Conservation (phyloP, 2,113 vertebrate species). For the Diadophis punctatus region DNA sequence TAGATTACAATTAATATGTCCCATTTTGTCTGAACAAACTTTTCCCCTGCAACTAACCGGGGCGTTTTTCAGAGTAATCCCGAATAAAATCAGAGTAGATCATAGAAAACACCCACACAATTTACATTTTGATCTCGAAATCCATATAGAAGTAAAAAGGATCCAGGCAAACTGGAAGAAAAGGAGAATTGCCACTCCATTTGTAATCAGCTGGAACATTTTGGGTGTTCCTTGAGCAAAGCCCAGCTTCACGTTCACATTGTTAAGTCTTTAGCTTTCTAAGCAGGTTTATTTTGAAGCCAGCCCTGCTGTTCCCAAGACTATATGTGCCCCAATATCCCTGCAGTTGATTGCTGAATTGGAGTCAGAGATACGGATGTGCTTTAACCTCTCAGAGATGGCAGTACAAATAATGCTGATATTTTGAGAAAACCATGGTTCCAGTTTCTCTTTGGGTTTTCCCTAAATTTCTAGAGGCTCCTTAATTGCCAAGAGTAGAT, state of each 20-base stretch:
- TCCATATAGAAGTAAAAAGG: neutral
- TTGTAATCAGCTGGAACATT: neutral
- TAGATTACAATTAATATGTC: neutral
- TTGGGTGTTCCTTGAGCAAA: neutral
- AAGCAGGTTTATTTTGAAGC: neutral
- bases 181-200: neutral
- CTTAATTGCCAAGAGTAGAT: neutral
- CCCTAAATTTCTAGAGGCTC: conserved; percentile 1
- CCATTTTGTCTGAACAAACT: neutral
- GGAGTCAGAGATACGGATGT: neutral
- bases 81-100: neutral
- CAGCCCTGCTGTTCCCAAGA: neutral
- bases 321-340: neutral
- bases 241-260: neutral
- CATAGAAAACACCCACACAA: neutral
- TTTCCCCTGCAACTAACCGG: neutral
- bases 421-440: neutral
- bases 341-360: neutral
- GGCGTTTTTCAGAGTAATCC: neutral
- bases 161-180: neutral
- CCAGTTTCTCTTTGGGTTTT: neutral
- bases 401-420: neutral
- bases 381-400: neutral
- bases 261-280: neutral
- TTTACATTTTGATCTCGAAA: neutral